A percentile compares a stretch with the other conserved stretches of the same genome.
Evolutionary conservation across 1,140 invertebrate genomes (phyloP).

Genomic region (Lucilia cuprina): DNA sequence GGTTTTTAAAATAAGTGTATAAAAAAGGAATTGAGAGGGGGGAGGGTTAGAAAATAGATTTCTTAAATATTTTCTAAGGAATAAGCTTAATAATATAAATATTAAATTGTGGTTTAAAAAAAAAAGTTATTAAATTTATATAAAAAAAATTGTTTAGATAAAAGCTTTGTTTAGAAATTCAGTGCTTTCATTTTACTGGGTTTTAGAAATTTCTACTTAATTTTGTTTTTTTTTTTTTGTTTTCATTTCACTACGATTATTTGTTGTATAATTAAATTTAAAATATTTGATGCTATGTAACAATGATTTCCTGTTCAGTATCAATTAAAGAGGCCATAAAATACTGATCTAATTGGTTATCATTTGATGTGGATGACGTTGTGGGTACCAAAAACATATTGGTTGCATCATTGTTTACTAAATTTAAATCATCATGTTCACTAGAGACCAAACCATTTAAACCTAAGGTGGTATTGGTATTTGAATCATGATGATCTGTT

Average conservation of each 20-base stretch:
- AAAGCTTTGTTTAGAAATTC: too few species aligned
- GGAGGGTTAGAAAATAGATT: too few species aligned
- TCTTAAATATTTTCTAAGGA: too few species aligned
- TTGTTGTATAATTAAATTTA: neutral
- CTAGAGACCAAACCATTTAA: constrained; percentile 16
- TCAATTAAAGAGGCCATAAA: constrained; percentile 37
- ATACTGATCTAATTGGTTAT: constrained; percentile 32
- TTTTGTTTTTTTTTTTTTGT: neutral
- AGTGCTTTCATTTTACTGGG: too few species aligned
- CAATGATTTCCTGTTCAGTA: constrained; percentile 36
- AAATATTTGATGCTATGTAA: constrained; percentile 30
- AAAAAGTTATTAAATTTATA: too few species aligned
- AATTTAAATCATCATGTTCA: neutral
- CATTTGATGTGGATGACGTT: neutral
- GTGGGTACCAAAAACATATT: constrained; percentile 14
- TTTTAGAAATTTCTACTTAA: neutral
- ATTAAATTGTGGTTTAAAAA: too few species aligned
- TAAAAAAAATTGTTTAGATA: too few species aligned
- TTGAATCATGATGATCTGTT: neutral
- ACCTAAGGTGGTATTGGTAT: neutral
- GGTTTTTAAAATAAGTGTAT: neutral
- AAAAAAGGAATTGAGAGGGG: too few species aligned
- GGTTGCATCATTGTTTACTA: neutral
- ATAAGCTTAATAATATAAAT: too few species aligned
- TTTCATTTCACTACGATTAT: neutral